phyloP scores from a whole-genome alignment of 2,113 vertebrate genomes.

The Vulpes lagopus region DNA sequence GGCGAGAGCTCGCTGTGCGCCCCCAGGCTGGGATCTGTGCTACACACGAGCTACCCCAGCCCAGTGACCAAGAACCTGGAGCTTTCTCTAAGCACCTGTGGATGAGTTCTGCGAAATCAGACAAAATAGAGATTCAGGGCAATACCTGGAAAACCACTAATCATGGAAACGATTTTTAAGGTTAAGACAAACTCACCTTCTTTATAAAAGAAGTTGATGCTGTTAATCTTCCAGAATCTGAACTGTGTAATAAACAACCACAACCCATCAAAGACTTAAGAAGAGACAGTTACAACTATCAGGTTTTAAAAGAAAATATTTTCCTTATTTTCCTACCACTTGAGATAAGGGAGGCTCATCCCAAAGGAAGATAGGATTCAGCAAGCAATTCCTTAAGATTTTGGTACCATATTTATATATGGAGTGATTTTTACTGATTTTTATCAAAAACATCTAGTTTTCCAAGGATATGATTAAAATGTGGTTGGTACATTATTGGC shows the following conservation, averaged over 20 bases:
- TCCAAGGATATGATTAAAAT: conserved; percentile 16
- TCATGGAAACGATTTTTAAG: neutral
- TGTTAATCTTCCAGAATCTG: neutral
- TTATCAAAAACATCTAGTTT: conserved; percentile 14
- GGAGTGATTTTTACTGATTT: neutral
- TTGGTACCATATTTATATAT: neutral
- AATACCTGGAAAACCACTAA: neutral
- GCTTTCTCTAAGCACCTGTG: fast-evolving
- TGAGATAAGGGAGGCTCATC: neutral
- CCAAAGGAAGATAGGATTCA: neutral
- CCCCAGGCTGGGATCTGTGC: no score
- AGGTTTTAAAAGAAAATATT: conserved; percentile 29
- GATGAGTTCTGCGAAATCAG: neutral
- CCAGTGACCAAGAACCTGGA: neutral
- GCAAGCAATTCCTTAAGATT: neutral
- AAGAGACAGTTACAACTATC: neutral
- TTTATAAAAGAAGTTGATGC: neutral
- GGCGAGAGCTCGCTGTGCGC: neutral
- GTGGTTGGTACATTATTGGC: neutral
- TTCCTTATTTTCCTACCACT: neutral
- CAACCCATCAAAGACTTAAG: neutral
- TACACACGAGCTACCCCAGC: neutral
- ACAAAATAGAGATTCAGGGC: neutral
- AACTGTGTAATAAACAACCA: neutral
- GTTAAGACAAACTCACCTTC: neutral